Evolutionary conservation across 2,113 vertebrate species (phyloP).

Genomic region (Ciconia maguari): DNA sequence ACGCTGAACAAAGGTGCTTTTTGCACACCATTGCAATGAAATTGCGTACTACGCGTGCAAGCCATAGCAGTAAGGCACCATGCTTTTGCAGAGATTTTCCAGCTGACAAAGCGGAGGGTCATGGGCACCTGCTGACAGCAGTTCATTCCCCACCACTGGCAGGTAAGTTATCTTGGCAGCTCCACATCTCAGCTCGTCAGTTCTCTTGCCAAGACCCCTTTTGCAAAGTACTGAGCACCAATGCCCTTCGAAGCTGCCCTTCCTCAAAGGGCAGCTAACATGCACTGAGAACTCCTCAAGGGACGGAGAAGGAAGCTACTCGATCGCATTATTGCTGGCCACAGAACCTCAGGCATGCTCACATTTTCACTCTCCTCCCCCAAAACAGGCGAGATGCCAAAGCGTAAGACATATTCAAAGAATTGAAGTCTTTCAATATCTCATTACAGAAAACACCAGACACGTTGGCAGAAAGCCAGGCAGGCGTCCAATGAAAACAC

Average conservation of each 20-base stretch:
- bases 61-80: background rate
- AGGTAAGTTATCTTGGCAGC: conserved; percentile 23
- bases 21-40: background rate
- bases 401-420: conserved; percentile 48
- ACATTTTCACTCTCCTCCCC: conserved; percentile 18
- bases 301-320: background rate
- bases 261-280: background rate
- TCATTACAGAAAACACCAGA: conserved; percentile 64
- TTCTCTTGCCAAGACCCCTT: conserved; percentile 36
- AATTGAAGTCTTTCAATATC: conserved; percentile 61
- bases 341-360: conserved; percentile 43
- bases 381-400: conserved; percentile 20
- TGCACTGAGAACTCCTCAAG: background rate
- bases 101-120: background rate
- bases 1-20: background rate
- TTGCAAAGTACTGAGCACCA: background rate
- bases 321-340: conserved; percentile 22
- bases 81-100: background rate
- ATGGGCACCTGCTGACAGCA: background rate
- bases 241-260: conserved; percentile 1
- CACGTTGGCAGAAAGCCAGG: conserved; percentile 49
- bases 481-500: conserved; percentile 60
- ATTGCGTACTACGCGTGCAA: background rate
- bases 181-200: background rate
- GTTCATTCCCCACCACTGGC: background rate